Evolutionary conservation across 2,888 invertebrate genomes (phyloP).

Genomic region (Eurytoma adleriae): DNA sequence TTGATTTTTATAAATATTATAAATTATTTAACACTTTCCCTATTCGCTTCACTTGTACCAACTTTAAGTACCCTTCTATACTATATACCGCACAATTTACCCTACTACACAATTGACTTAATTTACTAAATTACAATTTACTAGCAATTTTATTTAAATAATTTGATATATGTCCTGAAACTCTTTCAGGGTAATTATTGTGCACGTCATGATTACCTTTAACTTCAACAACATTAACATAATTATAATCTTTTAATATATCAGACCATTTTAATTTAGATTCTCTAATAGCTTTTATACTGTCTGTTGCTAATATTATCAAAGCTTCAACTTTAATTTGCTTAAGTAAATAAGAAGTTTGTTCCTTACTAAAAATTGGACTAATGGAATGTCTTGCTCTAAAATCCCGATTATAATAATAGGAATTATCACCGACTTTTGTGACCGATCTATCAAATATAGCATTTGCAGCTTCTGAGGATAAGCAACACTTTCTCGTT

Average conservation of each 20-base stretch:
- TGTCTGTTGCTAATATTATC: conserved; percentile 44
- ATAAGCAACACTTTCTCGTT: conserved; percentile 74
- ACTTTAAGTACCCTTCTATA: neutral
- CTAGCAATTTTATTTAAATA: conserved; percentile 72
- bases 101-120: neutral
- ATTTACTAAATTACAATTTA: conserved; percentile 50
- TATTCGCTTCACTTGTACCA: too few species aligned
- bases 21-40: too few species aligned
- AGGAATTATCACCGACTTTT: conserved; percentile 74
- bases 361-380: conserved; percentile 64
- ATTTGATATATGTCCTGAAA: conserved; percentile 77
- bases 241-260: neutral
- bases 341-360: conserved; percentile 47
- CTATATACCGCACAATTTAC: neutral
- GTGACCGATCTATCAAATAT: conserved; percentile 77
- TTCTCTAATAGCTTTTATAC: conserved; percentile 40
- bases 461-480: conserved; percentile 76
- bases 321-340: conserved; percentile 50
- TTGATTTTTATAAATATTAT: neutral
- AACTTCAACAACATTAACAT: conserved; percentile 67
- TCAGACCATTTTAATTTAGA: neutral
- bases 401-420: conserved; percentile 79
- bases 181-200: conserved; percentile 78
- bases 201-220: conserved; percentile 82
- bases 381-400: conserved; percentile 75